Conservation (phyloP, 2,888 invertebrate genomes). For the Chirona hameri region DNA sequence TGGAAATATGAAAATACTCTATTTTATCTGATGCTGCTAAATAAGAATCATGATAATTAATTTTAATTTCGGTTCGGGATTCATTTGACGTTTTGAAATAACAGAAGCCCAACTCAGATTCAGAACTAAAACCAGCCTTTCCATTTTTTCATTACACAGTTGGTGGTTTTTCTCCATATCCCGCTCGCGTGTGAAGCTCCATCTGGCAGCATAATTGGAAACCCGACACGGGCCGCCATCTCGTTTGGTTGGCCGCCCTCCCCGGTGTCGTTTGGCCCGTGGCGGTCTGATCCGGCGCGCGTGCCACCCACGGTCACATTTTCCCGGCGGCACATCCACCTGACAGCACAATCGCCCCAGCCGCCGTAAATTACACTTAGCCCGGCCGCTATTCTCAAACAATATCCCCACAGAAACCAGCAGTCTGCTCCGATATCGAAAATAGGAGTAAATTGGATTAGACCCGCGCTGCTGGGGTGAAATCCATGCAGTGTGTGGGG, state of each 20-base stretch:
- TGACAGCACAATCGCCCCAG: slow-evolving; percentile 1
- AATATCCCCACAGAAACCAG: slow-evolving; percentile 22
- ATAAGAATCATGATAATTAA: no score
- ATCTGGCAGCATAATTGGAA: slow-evolving; percentile 1
- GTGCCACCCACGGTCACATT: neutral
- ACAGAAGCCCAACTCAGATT: no score
- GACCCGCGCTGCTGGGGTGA: neutral
- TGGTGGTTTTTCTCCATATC: neutral
- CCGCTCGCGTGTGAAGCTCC: neutral
- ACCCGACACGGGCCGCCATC: neutral
- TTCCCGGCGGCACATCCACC: neutral
- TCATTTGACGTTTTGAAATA: no score
- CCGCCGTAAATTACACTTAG: slow-evolving; percentile 3
- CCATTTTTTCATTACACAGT: neutral
- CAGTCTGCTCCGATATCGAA: slow-evolving; percentile 11
- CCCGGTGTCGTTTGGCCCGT: neutral
- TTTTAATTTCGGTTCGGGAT: no score
- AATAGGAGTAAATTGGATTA: slow-evolving; percentile 24
- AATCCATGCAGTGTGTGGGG: neutral
- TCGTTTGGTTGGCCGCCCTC: neutral
- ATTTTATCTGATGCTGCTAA: no score
- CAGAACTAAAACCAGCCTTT: no score
- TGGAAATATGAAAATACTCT: no score
- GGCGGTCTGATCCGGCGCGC: neutral
- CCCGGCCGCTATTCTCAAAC: neutral